Evolutionary conservation across 2,888 invertebrate genomes (phyloP).

Genomic region (Epistrophe eligans): DNA sequence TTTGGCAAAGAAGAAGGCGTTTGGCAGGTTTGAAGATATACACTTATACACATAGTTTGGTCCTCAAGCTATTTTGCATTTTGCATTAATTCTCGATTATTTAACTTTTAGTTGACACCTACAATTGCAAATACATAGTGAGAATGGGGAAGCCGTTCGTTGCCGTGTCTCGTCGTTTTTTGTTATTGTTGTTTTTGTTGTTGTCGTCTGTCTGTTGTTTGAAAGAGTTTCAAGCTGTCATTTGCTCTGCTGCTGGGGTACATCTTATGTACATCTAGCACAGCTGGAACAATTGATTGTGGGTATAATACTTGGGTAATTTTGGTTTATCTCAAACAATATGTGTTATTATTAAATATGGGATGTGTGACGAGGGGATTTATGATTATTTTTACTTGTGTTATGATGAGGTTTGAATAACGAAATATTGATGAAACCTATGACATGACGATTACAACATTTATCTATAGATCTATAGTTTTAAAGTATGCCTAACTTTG

Average conservation of each 20-base stretch:
- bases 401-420: not conserved
- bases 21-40: constrained; percentile 22
- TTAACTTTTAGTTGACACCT: constrained; percentile 70
- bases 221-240: constrained; percentile 40
- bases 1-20: constrained; percentile 16
- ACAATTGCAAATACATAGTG: constrained; percentile 49
- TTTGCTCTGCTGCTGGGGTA: not conserved
- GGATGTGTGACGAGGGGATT: constrained; percentile 12
- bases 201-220: constrained; percentile 26
- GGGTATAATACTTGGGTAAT: constrained; percentile 36
- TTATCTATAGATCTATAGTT: too few relatives aligned
- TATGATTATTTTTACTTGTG: not conserved
- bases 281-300: constrained; percentile 48
- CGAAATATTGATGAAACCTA: not conserved
- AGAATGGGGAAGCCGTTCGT: constrained; percentile 43
- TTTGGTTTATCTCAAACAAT: constrained; percentile 35
- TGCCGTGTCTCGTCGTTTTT: not conserved
- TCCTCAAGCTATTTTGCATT: constrained; percentile 59
- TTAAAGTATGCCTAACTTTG: too few relatives aligned
- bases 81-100: constrained; percentile 73
- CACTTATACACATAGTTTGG: constrained; percentile 1
- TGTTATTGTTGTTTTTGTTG: not conserved
- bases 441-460: not conserved
- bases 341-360: constrained; percentile 37
- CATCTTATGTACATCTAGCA: not conserved